Evolutionary conservation across 2,888 invertebrate genomes (phyloP), one percentile per base, ranked within the genome.

Genomic region (Dasypogon diadema): DNA sequence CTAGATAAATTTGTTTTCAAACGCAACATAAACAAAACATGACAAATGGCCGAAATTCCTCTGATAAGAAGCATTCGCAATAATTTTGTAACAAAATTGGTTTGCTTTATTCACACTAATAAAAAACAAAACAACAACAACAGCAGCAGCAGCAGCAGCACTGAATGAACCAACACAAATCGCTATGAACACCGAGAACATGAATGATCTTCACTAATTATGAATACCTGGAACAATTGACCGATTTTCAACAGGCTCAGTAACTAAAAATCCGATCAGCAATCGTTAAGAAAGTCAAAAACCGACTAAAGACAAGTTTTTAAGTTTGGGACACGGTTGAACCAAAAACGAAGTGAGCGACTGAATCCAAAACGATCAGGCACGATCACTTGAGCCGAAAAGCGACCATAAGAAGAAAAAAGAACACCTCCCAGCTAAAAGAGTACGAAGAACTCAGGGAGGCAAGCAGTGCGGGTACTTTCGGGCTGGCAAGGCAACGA

Each of bases 231-330:
- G n/a, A n/a, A n/a, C n/a, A n/a, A n/a, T n/a, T n/a, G n/a, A n/a
- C n/a, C n/a, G n/a, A n/a, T n/a, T n/a, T n/a, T n/a, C n/a, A n/a
- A n/a, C n/a, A n/a, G n/a, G n/a, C n/a, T n/a, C n/a, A n/a, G n/a
- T n/a, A n/a, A n/a, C n/a, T n/a, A n/a, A n/a, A 68, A 34, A 54
- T n/a, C 24, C 73, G 22, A 14, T 30, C 77, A 65, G 48, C 77
- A 63, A 56, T 46, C 77, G 72, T 58, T 75, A 75, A 73, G 75
- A 75, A 77, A 75, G 77, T 77, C 75, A 65, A 75, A 68, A 75
- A 72, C 68, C 75, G 75, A 77, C 77, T 77, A 73, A 85, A 80
- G 78, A 85, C 85, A 73, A 85, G 82, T 80, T 87, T 86, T 12
- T 60, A 76, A 70, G 74, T 75, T 72, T 75, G 74, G 74, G 77